Evolutionary conservation across 2,113 vertebrate species (phyloP), one percentile per base, ranked within the genome.

Genomic region (Agapornis roseicollis): DNA sequence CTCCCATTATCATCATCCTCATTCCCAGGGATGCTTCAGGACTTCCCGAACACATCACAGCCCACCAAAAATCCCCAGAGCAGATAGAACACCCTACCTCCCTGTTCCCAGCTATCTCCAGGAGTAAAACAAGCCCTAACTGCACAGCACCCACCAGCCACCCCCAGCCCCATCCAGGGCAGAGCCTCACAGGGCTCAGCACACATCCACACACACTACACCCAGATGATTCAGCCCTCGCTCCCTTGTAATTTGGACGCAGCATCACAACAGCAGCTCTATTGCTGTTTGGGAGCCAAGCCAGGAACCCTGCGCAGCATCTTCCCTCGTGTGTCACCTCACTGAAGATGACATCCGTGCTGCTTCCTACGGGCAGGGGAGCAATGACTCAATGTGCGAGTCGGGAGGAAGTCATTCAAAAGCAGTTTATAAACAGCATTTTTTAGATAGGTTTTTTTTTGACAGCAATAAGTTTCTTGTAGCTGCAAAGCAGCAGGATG

Each of bases 161-260:
- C 65, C 80, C 55, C 49, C 80, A 85, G 80, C 80, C 68, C 46
- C 6, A 10, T 7, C 20, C 12, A 6, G 29, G 25, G 6, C 55
- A 33, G 42, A n/a, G 69, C 37, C 65, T 56, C 49, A 17, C 61
- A 18, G 29, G 37, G 58, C 78, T 42, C 44, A 9, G 64, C 72
- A 37, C 22, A 35, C 61, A 15, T 31, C 69, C 15, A 3, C 47
- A 17, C 37, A 1, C 53, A 1, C 47, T 42, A 77, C 88, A 28
- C 69, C 80, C 90, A 6, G 85, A 35, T 93, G 94, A 94, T 89
- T 93, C 96, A 95, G 85, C 35, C 69, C 77, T 9, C 63, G 56
- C 88, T 94, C 80, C 60, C 50, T 44, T 17, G 69, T 66, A 64
- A 47, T 80, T 70, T 44, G 81, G 85, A 16, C 14, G 2, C 60